phyloP scores from a whole-genome alignment of 2,888 invertebrate genomes.

The Macrosoma leucophasiata region DNA sequence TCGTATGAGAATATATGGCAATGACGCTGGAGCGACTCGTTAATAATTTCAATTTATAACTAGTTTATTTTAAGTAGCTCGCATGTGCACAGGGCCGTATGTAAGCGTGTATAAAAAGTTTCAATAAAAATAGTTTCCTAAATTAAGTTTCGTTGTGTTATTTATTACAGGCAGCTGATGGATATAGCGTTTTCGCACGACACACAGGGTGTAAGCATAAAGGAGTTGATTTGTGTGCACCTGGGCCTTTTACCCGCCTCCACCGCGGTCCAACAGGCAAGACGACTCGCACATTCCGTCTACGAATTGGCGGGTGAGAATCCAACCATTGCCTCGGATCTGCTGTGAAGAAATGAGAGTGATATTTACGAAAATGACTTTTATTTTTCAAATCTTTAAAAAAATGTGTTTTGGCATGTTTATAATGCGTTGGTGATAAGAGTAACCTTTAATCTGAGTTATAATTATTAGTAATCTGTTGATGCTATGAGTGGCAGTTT shows the following conservation, averaged over 20 bases:
- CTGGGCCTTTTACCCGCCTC: slow-evolving; percentile 87
- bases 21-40: neutral
- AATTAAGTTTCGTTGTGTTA: too few species aligned
- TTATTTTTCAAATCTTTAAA: slow-evolving; percentile 7
- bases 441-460: too few species aligned
- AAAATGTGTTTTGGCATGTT: neutral
- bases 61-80: neutral
- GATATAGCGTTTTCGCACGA: slow-evolving; percentile 61
- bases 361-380: slow-evolving; percentile 16
- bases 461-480: too few species aligned
- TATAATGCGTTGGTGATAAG: too few species aligned
- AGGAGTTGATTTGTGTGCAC: slow-evolving; percentile 89
- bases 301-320: slow-evolving; percentile 80
- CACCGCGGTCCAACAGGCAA: slow-evolving; percentile 88
- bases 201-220: slow-evolving; percentile 48
- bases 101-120: neutral
- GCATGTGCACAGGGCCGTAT: neutral
- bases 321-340: slow-evolving; percentile 53
- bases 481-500: neutral
- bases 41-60: neutral
- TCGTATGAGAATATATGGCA: too few species aligned
- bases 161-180: slow-evolving; percentile 45
- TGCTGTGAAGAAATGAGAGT: slow-evolving; percentile 9
- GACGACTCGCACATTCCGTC: slow-evolving; percentile 87
- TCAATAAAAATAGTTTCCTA: neutral